phyloP scores from a whole-genome alignment of 1,140 invertebrate species.

The Linepithema humile region DNA sequence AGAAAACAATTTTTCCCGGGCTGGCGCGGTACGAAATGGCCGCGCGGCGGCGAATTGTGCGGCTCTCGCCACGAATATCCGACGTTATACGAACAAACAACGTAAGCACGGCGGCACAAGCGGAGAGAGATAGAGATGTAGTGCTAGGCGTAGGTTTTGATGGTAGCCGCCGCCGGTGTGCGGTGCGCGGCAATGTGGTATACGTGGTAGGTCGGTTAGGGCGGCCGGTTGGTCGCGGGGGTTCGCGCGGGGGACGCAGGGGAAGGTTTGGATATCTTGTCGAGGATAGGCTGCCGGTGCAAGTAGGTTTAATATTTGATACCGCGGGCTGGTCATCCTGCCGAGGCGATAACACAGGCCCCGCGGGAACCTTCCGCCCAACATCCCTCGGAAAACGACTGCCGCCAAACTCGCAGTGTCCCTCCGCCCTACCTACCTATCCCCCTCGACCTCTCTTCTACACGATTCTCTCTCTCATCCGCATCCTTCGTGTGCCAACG shows the following conservation, averaged over 20 bases:
- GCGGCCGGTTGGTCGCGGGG: constrained; percentile 47
- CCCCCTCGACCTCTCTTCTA: neutral
- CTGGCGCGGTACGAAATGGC: constrained; percentile 16
- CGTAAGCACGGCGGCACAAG: constrained; percentile 37
- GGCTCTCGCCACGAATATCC: constrained; percentile 35
- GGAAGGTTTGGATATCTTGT: constrained; percentile 74
- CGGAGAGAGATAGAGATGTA: constrained; percentile 66
- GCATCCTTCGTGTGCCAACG: constrained; percentile 49
- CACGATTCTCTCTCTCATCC: constrained; percentile 17
- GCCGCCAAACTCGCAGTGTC: constrained; percentile 63
- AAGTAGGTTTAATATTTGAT: constrained; percentile 85
- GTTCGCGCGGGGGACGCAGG: constrained; percentile 49
- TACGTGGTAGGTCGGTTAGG: constrained; percentile 55
- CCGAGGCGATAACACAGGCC: constrained; percentile 84
- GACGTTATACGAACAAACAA: constrained; percentile 47
- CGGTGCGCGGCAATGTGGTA: constrained; percentile 44
- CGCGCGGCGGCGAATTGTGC: constrained; percentile 37
- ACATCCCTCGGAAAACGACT: constrained; percentile 80
- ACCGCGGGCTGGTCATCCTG: constrained; percentile 84
- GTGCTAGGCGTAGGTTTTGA: constrained; percentile 71
- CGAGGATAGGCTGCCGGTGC: constrained; percentile 78
- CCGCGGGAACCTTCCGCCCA: constrained; percentile 82
- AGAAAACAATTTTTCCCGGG: constrained; percentile 48
- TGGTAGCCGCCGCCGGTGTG: constrained; percentile 66
- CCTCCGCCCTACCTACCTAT: constrained; percentile 46